These are phyloP conservation scores for Caerostris darwini DNA, from an alignment of 1,140 invertebrate genomes.

Conservation along the genomic window DNA sequence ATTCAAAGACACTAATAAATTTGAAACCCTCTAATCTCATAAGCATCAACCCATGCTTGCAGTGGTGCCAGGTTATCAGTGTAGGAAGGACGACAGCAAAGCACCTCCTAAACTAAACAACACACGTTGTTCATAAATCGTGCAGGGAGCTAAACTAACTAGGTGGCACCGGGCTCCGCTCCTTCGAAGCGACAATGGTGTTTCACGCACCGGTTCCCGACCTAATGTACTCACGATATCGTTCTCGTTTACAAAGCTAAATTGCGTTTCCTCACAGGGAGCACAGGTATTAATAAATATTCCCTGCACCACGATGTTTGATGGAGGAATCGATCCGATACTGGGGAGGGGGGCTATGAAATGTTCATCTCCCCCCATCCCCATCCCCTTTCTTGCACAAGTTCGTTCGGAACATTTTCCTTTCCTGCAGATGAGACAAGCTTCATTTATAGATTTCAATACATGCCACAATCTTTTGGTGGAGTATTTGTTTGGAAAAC, in stretches of 20 bases:
- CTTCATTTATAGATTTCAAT: neutral
- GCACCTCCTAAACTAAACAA: conserved; percentile 12
- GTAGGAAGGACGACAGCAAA: neutral
- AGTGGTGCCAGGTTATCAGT: neutral
- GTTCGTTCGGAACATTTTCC: neutral
- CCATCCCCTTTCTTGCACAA: neutral
- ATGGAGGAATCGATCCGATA: neutral
- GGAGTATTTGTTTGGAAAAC: conserved; percentile 15
- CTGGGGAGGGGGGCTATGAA: neutral
- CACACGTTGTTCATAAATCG: conserved; percentile 12
- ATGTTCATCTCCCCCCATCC: neutral
- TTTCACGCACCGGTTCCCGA: neutral
- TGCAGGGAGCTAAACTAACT: conserved; percentile 7
- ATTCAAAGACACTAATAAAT: too few species aligned
- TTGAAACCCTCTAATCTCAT: neutral
- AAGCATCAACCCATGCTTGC: neutral
- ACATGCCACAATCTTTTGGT: neutral
- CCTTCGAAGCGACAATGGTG: neutral
- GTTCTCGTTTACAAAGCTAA: conserved; percentile 49
- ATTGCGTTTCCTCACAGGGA: conserved; percentile 14
- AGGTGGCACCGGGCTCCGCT: too few species aligned
- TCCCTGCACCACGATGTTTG: neutral
- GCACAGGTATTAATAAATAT: conserved; percentile 31
- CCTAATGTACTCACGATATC: conserved; percentile 29
- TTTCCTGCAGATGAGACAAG: neutral